These are phyloP conservation scores for Engraulis encrasicolus DNA, from an alignment of 2,113 vertebrate genomes.

Conservation along the genomic window DNA sequence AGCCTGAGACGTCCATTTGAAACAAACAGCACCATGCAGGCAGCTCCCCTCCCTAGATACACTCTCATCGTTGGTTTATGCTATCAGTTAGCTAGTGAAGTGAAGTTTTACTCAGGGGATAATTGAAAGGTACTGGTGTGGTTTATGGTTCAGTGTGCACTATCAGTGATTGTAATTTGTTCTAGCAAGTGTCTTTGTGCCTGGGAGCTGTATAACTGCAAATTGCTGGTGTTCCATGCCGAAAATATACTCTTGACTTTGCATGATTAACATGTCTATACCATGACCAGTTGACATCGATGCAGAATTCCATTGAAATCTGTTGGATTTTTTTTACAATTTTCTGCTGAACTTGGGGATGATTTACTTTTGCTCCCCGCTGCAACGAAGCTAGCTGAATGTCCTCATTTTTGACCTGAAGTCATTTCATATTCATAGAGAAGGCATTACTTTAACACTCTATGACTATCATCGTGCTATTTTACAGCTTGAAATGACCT, in stretches of 20 bases:
- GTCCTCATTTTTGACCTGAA: constrained; percentile 12
- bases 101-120: constrained; percentile 5
- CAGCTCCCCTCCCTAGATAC: not conserved
- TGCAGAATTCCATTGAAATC: not conserved
- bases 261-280: too few relatives aligned
- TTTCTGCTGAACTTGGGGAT: too few relatives aligned
- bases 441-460: not conserved
- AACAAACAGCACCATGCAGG: constrained; percentile 10
- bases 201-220: not conserved
- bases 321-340: not conserved
- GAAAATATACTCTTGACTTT: too few relatives aligned
- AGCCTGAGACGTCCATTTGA: not conserved
- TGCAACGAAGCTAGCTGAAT: constrained; percentile 16
- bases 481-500: constrained; percentile 12
- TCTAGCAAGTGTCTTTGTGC: constrained; percentile 41
- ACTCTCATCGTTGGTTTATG: not conserved
- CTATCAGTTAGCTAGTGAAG: not conserved
- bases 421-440: constrained; percentile 32
- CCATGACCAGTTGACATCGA: too few relatives aligned
- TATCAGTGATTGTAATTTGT: too few relatives aligned
- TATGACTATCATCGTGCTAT: constrained; percentile 18
- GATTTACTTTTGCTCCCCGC: constrained; percentile 24
- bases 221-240: too few relatives aligned
- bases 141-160: too few relatives aligned
- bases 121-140: constrained; percentile 29